Conservation (phyloP, 53 echinoderm and acorn worm genomes). For the Hippasteria phrygiana region DNA sequence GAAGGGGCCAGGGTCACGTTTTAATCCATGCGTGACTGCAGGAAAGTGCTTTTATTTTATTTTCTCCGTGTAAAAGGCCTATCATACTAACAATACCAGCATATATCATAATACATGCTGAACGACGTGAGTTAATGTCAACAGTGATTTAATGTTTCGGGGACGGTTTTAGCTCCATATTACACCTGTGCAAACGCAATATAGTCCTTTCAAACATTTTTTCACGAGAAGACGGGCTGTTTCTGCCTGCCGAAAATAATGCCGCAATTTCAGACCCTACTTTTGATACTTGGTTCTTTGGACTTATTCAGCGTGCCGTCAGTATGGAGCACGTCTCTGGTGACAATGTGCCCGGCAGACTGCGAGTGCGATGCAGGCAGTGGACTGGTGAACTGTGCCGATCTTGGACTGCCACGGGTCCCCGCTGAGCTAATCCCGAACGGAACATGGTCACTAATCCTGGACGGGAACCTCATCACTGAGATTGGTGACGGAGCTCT, state of each 20-base stretch:
- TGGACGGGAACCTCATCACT: slow-evolving; percentile 17
- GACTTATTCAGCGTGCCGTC: neutral
- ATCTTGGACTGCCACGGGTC: neutral
- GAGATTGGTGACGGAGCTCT: neutral
- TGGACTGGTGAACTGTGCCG: neutral
- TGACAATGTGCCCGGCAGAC: neutral
- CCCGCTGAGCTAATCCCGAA: neutral
- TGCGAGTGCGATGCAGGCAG: slow-evolving; percentile 8
- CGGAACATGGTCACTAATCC: neutral
- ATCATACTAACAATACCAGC: no score
- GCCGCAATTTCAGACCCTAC: neutral
- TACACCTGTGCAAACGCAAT: no score
- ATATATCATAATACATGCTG: no score
- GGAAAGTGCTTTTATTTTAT: no score
- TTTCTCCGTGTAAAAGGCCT: no score
- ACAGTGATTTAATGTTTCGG: no score
- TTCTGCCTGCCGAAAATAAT: neutral
- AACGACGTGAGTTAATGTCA: no score
- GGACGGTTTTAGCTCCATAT: no score
- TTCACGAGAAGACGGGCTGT: neutral
- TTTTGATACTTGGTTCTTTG: neutral
- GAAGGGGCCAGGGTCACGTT: no score
- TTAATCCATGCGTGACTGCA: no score
- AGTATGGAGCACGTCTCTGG: no score
- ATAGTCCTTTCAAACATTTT: neutral